Evolutionary conservation across 1,140 invertebrate species (phyloP).

Genomic region (Wasmannia auropunctata): DNA sequence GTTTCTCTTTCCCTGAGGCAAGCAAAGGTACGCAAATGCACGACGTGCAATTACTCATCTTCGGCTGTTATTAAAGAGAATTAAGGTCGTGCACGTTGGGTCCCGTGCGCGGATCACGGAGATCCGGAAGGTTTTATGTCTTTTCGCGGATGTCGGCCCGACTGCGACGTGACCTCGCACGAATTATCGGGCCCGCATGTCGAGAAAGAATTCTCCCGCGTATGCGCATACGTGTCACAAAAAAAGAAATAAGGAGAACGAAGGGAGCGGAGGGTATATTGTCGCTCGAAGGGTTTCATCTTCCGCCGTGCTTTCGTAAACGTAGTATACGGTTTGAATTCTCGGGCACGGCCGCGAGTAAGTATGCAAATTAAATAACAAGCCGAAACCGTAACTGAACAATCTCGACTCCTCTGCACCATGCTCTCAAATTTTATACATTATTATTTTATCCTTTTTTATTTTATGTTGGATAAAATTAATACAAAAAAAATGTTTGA

Average conservation of each 20-base stretch:
- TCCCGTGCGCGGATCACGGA: not conserved
- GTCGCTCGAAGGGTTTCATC: conserved; percentile 73
- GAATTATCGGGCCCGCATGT: conserved; percentile 78
- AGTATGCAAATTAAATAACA: conserved; percentile 78
- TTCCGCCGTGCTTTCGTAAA: conserved; percentile 70
- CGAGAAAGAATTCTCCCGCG: conserved; percentile 61
- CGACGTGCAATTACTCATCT: conserved; percentile 53
- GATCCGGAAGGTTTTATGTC: conserved; percentile 12
- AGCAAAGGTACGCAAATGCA: conserved; percentile 46
- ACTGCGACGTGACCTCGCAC: conserved; percentile 80
- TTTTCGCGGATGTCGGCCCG: conserved; percentile 23
- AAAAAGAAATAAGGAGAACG: conserved; percentile 59
- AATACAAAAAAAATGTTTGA: not conserved
- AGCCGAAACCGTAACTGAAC: conserved; percentile 44
- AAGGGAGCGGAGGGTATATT: conserved; percentile 49
- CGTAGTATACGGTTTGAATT: conserved; percentile 70
- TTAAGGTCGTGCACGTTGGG: conserved; percentile 25
- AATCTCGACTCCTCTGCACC: not conserved
- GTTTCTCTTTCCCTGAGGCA: conserved; percentile 54
- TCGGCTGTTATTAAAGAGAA: conserved; percentile 10
- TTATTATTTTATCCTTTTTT: not conserved
- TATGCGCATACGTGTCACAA: conserved; percentile 47
- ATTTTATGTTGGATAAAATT: not conserved
- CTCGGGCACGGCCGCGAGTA: conserved; percentile 72
- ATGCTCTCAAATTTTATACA: not conserved